Conservation (phyloP, 2,888 invertebrate genomes). For the Eilema caniola region DNA sequence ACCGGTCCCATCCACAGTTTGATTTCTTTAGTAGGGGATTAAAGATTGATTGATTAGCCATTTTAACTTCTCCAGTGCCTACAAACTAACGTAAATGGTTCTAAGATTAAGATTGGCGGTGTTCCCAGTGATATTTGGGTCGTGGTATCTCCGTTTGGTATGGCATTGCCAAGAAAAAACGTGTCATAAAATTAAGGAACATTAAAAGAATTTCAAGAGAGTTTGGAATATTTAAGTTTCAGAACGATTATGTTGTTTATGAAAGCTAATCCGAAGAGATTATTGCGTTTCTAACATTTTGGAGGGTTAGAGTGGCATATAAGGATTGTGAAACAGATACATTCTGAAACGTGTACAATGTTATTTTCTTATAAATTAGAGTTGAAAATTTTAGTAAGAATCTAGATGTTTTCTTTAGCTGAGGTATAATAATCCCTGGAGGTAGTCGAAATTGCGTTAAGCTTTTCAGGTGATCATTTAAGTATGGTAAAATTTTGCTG, state of each 20-base stretch:
- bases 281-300: slow-evolving; percentile 11
- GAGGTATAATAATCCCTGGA: too few species aligned
- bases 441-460: too few species aligned
- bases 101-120: slow-evolving; percentile 52
- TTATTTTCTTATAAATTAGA: too few species aligned
- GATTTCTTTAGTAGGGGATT: slow-evolving; percentile 75
- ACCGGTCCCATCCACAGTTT: slow-evolving; percentile 68
- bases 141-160: slow-evolving; percentile 31
- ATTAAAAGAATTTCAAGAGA: slow-evolving; percentile 28
- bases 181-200: slow-evolving; percentile 33
- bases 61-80: slow-evolving; percentile 54
- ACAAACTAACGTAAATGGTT: slow-evolving; percentile 50
- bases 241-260: slow-evolving; percentile 20
- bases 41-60: slow-evolving; percentile 78
- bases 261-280: slow-evolving; percentile 13
- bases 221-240: slow-evolving; percentile 13
- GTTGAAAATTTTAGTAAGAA: too few species aligned
- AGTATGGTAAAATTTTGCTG: too few species aligned
- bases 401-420: too few species aligned
- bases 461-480: too few species aligned
- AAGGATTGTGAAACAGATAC: background rate
- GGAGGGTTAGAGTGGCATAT: background rate
- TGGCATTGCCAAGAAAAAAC: slow-evolving; percentile 51
- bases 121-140: slow-evolving; percentile 50
- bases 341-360: background rate